Evolutionary conservation across 2,888 invertebrate genomes (phyloP).

Genomic region (Synanthedon andrenaeformis): DNA sequence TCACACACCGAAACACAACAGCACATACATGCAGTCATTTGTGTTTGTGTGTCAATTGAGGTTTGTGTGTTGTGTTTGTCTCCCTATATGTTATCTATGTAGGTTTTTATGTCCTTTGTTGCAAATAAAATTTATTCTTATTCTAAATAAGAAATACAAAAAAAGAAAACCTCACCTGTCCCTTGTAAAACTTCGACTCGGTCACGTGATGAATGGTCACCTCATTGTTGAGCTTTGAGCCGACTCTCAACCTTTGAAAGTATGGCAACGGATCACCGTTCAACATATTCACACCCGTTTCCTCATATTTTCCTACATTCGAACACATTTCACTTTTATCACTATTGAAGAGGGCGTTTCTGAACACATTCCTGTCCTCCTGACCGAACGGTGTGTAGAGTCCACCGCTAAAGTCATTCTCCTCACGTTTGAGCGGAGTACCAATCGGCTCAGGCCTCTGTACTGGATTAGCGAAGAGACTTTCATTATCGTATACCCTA

Average conservation of each 20-base stretch:
- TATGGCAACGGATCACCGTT: conserved; percentile 56
- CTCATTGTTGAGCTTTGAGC: conserved; percentile 53
- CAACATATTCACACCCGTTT: conserved; percentile 16
- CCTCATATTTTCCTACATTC: conserved; percentile 18
- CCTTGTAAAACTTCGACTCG: conserved; percentile 57
- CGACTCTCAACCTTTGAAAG: conserved; percentile 52
- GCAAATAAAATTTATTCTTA: no score
- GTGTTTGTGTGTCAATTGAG: no score
- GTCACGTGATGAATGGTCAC: conserved; percentile 61
- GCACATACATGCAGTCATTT: no score
- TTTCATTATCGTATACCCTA: conserved; percentile 30
- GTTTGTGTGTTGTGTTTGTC: no score
- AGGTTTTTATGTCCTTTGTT: no score
- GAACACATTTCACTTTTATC: conserved; percentile 28
- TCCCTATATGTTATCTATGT: no score
- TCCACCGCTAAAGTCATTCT: conserved; percentile 18
- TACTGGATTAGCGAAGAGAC: conserved; percentile 40
- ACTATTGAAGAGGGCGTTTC: conserved; percentile 43
- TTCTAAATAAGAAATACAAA: no score
- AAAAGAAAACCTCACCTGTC: conserved; percentile 34
- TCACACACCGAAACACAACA: no score
- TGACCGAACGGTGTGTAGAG: conserved; percentile 57
- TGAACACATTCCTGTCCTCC: conserved; percentile 49
- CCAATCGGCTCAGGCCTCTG: conserved; percentile 48
- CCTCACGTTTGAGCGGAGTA: conserved; percentile 28